Evolutionary conservation across 2,888 invertebrate genomes (phyloP).

Genomic region (Lasioglossum malachurum): DNA sequence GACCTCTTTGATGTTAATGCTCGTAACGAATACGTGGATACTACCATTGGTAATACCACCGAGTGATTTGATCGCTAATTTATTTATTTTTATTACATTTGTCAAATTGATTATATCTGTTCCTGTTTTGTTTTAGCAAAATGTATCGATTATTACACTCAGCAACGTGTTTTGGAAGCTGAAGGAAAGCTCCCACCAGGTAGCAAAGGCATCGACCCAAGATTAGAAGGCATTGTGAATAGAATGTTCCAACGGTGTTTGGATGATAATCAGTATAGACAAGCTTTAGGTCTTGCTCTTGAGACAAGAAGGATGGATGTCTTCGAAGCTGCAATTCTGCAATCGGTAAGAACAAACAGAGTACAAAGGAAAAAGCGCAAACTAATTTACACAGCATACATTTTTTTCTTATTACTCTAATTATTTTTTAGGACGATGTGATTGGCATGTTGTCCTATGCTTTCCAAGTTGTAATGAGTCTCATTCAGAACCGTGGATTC

Average conservation of each 20-base stretch:
- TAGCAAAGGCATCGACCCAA: conserved; percentile 90
- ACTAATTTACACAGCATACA: not conserved
- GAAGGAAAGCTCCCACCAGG: conserved; percentile 88
- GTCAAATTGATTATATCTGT: conserved; percentile 4
- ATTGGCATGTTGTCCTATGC: conserved; percentile 97
- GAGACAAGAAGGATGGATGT: conserved; percentile 99
- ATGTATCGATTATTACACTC: conserved; percentile 98
- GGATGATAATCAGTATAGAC: conserved; percentile 97
- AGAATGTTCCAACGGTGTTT: conserved; percentile 98
- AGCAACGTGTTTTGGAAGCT: conserved; percentile 91
- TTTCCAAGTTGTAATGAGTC: conserved; percentile 98
- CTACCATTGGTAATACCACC: conserved; percentile 90
- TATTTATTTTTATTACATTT: conserved; percentile 10
- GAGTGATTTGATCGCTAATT: not conserved
- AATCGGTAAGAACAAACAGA: conserved; percentile 86
- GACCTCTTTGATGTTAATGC: conserved; percentile 97
- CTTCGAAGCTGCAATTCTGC: conserved; percentile 95
- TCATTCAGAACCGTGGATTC: conserved; percentile 97
- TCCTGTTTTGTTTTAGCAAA: conserved; percentile 88
- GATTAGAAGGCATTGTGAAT: conserved; percentile 97
- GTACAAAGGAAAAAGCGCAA: not conserved
- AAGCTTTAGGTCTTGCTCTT: conserved; percentile 97
- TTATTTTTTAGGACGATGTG: conserved; percentile 89
- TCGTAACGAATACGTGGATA: conserved; percentile 97
- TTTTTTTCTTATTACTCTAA: conserved; percentile 12